Evolutionary conservation across 2,797 vertebrate species (phyloP).

Genomic region (Lateolabrax maculatus): DNA sequence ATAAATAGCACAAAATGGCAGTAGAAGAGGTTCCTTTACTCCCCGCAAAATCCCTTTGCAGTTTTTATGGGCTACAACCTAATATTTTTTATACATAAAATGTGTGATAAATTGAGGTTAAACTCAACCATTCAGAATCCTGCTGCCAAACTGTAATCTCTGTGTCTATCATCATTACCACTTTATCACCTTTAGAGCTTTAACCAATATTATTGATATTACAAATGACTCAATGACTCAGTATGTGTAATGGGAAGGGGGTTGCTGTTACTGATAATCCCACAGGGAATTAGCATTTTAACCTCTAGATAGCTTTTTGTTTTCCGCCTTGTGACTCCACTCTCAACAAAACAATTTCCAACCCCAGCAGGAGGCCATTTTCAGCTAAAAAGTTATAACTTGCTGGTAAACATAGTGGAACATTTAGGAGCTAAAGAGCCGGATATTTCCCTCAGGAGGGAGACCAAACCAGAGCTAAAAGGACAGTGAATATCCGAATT

Average conservation of each 20-base stretch:
- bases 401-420: not conserved
- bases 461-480: not conserved
- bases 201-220: not conserved
- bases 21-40: not conserved
- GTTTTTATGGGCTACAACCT: too few species aligned
- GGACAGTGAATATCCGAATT: not conserved
- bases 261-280: not conserved
- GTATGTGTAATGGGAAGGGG: not conserved
- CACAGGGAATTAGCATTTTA: too few species aligned
- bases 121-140: too few species aligned
- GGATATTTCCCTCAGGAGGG: too few species aligned
- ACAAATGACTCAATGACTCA: not conserved
- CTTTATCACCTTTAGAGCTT: not conserved
- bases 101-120: too few species aligned
- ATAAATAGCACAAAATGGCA: not conserved
- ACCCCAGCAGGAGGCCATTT: not conserved
- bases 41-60: not conserved
- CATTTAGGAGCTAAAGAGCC: too few species aligned
- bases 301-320: too few species aligned
- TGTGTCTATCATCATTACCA: too few species aligned
- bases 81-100: too few species aligned
- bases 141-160: too few species aligned
- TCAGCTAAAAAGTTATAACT: not conserved
- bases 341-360: not conserved
- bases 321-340: too few species aligned